Evolutionary conservation across 2,113 vertebrate species (phyloP), one percentile per base, ranked within the genome.

Genomic region (Fregetta grallaria): DNA sequence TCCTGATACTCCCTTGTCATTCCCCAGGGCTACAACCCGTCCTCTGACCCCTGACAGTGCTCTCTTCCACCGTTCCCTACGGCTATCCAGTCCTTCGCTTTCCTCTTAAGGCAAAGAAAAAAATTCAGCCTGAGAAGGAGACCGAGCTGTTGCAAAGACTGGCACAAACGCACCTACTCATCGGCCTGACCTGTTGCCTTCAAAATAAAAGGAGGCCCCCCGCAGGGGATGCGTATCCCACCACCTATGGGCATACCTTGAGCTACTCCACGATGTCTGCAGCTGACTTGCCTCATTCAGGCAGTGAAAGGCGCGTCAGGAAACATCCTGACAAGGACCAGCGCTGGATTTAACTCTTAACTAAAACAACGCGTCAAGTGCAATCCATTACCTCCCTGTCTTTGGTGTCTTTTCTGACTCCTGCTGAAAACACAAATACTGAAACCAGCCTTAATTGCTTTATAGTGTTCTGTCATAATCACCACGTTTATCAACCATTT

Each of bases 191-290:
- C 62, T 14, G 63, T 27, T 52, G 56, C 42, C 40, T 87, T 45
- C 26, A 10, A 50, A 56, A 74, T 9, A 32, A 38, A 67, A 7
- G 8, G 36, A 26, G n/a, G 34, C 8, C 25, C 52, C 15, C 0
- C 1, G 32, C 16, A 36, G 32, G 58, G 58, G 5, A 32, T 12
- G 42, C 0, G 1, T 26, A 6, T 56, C 56, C n/a, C 38, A 15
- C 38, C 10, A 10, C 50, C 50, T 50, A 8, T 5, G 13, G 73
- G 40, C n/a, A 19, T 16, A 30, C 38, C 26, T 10, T 13, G 49
- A n/a, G 55, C 30, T 82, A 10, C 29, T 23, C 9, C 42, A 5
- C 3, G 1, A 18, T 7, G 6, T 11, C 59, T 6, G 29, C 47
- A 27, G 32, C 67, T 68, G 70, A 65, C 21, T 45, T 16, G 62